Base-by-base conservation (phyloP, 2,113 vertebrate genomes). In the Pangasianodon gigas region DNA sequence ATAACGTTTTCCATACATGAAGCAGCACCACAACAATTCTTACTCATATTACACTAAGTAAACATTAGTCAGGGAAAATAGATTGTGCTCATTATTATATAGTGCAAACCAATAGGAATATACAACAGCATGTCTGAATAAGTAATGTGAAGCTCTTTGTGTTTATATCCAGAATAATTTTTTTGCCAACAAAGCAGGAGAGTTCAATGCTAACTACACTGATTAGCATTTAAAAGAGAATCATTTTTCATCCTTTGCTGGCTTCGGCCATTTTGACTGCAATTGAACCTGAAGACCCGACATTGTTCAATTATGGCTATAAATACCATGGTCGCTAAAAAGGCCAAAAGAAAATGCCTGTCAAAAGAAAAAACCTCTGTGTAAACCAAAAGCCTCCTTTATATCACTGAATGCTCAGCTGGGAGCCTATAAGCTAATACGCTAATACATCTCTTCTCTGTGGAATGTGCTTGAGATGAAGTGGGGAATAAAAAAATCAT, bases 171-270 rank as follows among this genome's bases (percentile, higher is more conserved):
- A 84, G 62, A 87, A 90, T 87, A 0, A 16, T 91, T 90, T 81
- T 87, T 90, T 89, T 85, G 79, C 88, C 87, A 90, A 80, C 44
- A 88, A 84, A 89, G 85, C 86, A 87, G 89, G 52, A 90, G 75
- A 52, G 48, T 84, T 84, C 67, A 71, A 71, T 74, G 79, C 86
- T 90, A 92, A 91, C 90, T 67, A 84, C 32, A 56, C 89, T 91
- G 89, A 93, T 93, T 93, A 91, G 89, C 92, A 93, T 94, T 92
- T 92, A 91, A 92, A 93, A 93, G 90, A 88, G 89, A 85, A 85
- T 48, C 74, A 93, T 91, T 92, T 93, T 90, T 93, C 91, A 91
- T 88, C 82, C 46, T 62, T 44, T 80, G 32, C 67, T 44, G 86
- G 85, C 88, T 89, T 84, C 6, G 44, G 89, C 56, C 58, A 74